Evolutionary conservation across 2,797 vertebrate species (phyloP).

Genomic region (Pseudomugil gertrudae): DNA sequence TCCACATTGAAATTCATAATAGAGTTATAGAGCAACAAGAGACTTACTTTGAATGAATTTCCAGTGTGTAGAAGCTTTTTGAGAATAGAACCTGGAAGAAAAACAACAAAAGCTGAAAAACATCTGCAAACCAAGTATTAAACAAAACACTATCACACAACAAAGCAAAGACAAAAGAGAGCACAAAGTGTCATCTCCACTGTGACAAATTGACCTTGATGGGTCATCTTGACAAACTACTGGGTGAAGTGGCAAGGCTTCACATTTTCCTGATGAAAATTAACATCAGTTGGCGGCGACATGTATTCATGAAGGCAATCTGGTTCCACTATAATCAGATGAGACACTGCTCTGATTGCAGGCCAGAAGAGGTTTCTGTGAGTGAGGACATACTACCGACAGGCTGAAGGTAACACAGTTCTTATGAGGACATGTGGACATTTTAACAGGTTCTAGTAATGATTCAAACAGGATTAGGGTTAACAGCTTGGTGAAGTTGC

Average conservation of each 20-base stretch:
- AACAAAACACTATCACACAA: not conserved
- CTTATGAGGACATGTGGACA: slow-evolving; percentile 7
- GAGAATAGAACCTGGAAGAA: slow-evolving; percentile 90
- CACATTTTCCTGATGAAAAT: slow-evolving; percentile 64
- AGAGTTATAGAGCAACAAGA: not conserved
- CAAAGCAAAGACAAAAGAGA: slow-evolving; percentile 8
- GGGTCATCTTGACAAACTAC: slow-evolving; percentile 42
- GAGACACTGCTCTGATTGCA: slow-evolving; percentile 68
- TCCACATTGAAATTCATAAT: not conserved
- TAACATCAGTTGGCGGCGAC: slow-evolving; percentile 55
- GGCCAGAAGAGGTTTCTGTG: slow-evolving; percentile 20
- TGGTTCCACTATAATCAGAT: slow-evolving; percentile 65
- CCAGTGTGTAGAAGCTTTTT: slow-evolving; percentile 99
- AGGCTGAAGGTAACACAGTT: slow-evolving; percentile 26
- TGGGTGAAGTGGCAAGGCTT: slow-evolving; percentile 27
- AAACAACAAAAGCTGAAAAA: slow-evolving; percentile 2
- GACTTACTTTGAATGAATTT: slow-evolving; percentile 95
- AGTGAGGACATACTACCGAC: slow-evolving; percentile 19
- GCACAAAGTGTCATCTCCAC: slow-evolving; percentile 25
- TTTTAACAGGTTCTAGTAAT: not conserved
- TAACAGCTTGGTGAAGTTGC: not conserved
- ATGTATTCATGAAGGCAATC: slow-evolving; percentile 54
- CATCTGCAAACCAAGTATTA: slow-evolving; percentile 4
- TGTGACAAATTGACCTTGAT: slow-evolving; percentile 61
- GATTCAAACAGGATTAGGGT: slow-evolving; percentile 17